Conservation (phyloP, 2,113 vertebrate genomes). For the Gadus chalcogrammus region DNA sequence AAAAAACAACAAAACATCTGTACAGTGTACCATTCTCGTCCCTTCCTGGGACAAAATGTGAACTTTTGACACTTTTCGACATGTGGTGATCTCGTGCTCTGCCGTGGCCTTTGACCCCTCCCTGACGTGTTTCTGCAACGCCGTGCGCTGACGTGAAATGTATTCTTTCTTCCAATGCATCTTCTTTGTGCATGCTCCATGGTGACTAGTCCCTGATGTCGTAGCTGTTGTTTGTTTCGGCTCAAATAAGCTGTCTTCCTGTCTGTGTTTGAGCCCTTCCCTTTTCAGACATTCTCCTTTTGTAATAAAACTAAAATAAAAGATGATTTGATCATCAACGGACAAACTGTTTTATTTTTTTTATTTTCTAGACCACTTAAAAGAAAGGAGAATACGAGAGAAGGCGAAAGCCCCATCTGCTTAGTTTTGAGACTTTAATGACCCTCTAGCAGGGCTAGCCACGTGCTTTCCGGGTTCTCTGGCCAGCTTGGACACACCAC, state of each 20-base stretch:
- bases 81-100: constrained; percentile 60
- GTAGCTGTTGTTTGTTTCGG: constrained; percentile 53
- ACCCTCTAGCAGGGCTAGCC: constrained; percentile 54
- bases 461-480: constrained; percentile 26
- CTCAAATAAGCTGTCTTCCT: constrained; percentile 47
- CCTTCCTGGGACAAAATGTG: constrained; percentile 28
- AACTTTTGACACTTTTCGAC: constrained; percentile 37
- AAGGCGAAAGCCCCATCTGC: constrained; percentile 1
- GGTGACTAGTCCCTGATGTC: constrained; percentile 53
- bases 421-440: constrained; percentile 12
- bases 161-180: constrained; percentile 16
- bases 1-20: constrained; percentile 44
- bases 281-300: constrained; percentile 31
- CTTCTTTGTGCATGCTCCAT: constrained; percentile 53
- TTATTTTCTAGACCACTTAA: no score
- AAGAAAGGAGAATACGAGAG: no score
- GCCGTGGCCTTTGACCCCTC: constrained; percentile 60
- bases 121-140: constrained; percentile 41
- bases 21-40: neutral
- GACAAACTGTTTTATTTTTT: no score
- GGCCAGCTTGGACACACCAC: constrained; percentile 7
- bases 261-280: constrained; percentile 47
- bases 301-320: constrained; percentile 42
- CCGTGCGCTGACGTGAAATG: constrained; percentile 43
- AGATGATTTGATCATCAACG: no score